These are phyloP conservation scores for Spodoptera picta DNA, from an alignment of 2,888 invertebrate species.

Conservation along the genomic window DNA sequence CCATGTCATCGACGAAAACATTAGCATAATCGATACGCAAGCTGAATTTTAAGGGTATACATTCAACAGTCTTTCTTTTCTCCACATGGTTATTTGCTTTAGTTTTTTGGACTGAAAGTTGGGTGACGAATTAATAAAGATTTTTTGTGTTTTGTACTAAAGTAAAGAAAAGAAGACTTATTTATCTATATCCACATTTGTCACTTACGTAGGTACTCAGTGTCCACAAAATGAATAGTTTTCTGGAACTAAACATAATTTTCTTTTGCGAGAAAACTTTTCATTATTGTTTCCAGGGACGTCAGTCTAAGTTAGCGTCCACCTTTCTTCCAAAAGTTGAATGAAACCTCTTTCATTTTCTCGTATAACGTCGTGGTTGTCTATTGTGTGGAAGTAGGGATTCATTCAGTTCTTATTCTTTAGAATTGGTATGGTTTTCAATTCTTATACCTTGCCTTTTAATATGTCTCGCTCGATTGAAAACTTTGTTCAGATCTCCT, in stretches of 20 bases:
- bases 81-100: constrained; percentile 25
- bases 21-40: constrained; percentile 66
- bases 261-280: constrained; percentile 13
- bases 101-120: constrained; percentile 36
- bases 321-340: constrained; percentile 39
- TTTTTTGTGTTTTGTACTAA: too few species aligned
- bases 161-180: too few species aligned
- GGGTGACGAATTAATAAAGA: not conserved
- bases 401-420: constrained; percentile 51
- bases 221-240: constrained; percentile 1
- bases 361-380: constrained; percentile 39
- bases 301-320: constrained; percentile 41
- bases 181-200: not conserved
- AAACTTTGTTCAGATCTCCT: constrained; percentile 28
- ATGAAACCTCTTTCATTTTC: constrained; percentile 50
- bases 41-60: constrained; percentile 55
- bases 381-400: constrained; percentile 58
- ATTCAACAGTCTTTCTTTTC: constrained; percentile 25
- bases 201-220: not conserved
- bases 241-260: constrained; percentile 1
- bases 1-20: constrained; percentile 59
- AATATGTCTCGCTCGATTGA: constrained; percentile 46
- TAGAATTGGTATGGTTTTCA: constrained; percentile 47
- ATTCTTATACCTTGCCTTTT: constrained; percentile 40
- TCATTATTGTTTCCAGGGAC: constrained; percentile 29